phyloP scores from a whole-genome alignment of 2,113 vertebrate species.

The Heliornis fulica region DNA sequence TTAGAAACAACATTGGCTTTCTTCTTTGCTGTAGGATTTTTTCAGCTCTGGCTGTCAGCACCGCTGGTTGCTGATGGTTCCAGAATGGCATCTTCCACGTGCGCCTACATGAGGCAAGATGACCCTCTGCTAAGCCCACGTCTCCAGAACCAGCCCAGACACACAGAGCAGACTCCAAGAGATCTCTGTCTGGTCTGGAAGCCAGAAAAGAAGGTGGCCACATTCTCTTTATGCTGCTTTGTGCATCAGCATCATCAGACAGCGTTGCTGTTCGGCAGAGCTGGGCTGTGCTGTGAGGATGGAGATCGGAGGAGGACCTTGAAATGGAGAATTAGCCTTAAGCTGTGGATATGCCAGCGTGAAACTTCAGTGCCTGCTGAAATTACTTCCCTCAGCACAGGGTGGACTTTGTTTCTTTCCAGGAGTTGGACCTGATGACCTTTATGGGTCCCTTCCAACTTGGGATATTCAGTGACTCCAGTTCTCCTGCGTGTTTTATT shows the following conservation, averaged over 20 bases:
- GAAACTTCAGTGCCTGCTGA: neutral
- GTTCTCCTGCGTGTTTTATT: neutral
- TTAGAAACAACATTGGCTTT: neutral
- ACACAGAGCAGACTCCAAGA: neutral
- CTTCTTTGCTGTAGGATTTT: neutral
- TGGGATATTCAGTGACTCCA: neutral
- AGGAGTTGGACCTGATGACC: too few relatives aligned
- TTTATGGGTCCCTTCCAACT: too few relatives aligned
- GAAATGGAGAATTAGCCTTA: neutral
- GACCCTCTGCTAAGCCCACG: neutral
- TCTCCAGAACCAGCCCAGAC: neutral
- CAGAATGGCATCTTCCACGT: neutral
- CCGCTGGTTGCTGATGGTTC: neutral
- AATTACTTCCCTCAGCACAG: neutral
- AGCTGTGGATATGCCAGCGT: neutral
- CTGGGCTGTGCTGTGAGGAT: neutral
- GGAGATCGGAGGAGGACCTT: neutral
- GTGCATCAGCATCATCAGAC: neutral
- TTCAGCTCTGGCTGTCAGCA: neutral
- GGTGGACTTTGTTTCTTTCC: neutral
- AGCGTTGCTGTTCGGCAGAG: neutral
- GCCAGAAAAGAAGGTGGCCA: neutral
- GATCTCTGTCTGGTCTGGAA: neutral
- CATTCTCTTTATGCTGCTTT: neutral
- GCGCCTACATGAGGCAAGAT: rapidly evolving